Percentiles rank a stretch among this genome's conserved stretches.
These are phyloP conservation scores for Spheniscus mendiculus DNA, from an alignment of 2,113 vertebrate genomes.

Conservation along the genomic window DNA sequence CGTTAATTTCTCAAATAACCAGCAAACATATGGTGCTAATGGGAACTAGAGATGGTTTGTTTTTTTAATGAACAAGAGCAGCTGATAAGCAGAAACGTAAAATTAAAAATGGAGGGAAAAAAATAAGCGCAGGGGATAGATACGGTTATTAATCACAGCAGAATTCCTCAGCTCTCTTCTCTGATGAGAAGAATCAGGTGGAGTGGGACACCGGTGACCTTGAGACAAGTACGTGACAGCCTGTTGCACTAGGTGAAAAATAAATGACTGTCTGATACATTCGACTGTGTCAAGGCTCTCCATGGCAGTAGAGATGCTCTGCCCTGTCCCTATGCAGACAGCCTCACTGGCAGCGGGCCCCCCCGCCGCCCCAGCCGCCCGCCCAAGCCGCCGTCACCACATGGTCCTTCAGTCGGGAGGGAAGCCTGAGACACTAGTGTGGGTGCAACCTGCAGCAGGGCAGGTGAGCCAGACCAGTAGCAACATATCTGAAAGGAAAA, in stretches of 20 bases:
- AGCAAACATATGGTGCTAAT: slow-evolving; percentile 70
- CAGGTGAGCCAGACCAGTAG: neutral
- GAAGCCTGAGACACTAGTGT: neutral
- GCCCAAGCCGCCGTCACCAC: accelerated
- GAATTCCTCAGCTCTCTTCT: slow-evolving; percentile 16
- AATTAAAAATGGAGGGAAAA: slow-evolving; percentile 59
- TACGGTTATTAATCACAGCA: slow-evolving; percentile 29
- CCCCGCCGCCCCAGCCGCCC: too few species aligned
- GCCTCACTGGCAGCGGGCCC: accelerated
- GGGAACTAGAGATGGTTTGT: slow-evolving; percentile 36
- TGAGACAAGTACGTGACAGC: neutral
- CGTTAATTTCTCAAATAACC: slow-evolving; percentile 64
- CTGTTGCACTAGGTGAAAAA: neutral
- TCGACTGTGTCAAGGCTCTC: neutral
- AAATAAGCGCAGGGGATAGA: slow-evolving; percentile 16
- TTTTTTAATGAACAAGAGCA: slow-evolving; percentile 68
- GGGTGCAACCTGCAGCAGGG: neutral
- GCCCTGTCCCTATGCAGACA: neutral
- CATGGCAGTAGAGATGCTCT: neutral
- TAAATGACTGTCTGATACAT: neutral
- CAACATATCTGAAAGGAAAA: neutral
- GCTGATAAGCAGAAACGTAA: slow-evolving; percentile 57
- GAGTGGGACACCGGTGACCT: neutral
- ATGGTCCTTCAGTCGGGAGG: accelerated
- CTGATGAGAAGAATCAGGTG: neutral